Evolutionary conservation across 1,140 invertebrate genomes (phyloP), one percentile per base, ranked within the genome.

Genomic region (Akabosia matsudoensis): DNA sequence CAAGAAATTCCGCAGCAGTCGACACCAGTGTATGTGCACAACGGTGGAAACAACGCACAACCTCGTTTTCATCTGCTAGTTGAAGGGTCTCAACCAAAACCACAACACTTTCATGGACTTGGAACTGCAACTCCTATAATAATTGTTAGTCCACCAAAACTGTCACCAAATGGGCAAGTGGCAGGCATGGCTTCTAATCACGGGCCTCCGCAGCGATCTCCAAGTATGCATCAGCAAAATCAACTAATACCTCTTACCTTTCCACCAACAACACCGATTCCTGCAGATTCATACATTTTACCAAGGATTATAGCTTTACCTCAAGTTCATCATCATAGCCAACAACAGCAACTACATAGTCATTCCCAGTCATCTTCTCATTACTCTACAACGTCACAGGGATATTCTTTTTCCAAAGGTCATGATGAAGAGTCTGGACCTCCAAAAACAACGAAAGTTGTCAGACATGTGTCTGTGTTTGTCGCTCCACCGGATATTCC

Each of bases 381-480:
- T 30, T 28, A 30, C n/a, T 30, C 61, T 13, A 67, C 61, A 3
- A 30, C 61, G 10, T 30, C 3, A 2, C n/a, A 13, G n/a, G 28
- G 26, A 7, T 67, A 67, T 22, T 67, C 61, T 7, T 67, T 67
- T 2, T 13, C 61, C 28, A 2, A 31, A 67, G 24, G 61, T 31
- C 31, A 16, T 30, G 22, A 30, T 10, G 26, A 28, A 7, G 31
- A n/a, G 13, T 67, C 3, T 10, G 33, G 22, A 18, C 51, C 64
- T 10, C 18, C 67, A 24, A 37, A 52, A 54, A 1, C 52, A 3
- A 76, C 71, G 1, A 76, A 76, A 67, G 26, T 76, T 18, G 54
- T 76, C 1, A 54, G 72, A 28, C 75, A 76, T 31, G 31, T 76
- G 0, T 76, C 75, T 1, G 75, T 76, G 31, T 76, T 76, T 33